Base-by-base conservation (phyloP, 2,888 invertebrate genomes). In the Agrotis segetum region DNA sequence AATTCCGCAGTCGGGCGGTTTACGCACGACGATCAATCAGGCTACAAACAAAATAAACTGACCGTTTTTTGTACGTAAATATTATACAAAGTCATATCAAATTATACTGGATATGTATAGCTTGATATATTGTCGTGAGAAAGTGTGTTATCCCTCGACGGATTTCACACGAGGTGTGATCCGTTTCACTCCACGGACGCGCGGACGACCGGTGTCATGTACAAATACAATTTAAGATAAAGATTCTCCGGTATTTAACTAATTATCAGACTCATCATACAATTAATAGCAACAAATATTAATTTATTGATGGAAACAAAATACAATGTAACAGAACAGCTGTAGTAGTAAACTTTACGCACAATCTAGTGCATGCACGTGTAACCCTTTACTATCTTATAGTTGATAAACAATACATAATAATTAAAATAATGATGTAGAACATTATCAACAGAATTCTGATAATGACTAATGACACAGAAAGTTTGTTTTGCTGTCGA, bases 271-370 rank as follows among this genome's bases (percentile, higher is more conserved):
- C 56, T 56, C 3, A 34, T 19, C 19, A 34, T 56, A 19, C 34
- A 34, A 14, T 19, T n/a, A 56, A 34, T 34, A n/a, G 56, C 19
- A 56, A 14, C 6, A 34, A 56, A n/a, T 6, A 34, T 56, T 17
- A 14, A 34, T 14, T 40, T 19, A 56, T 56, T 34, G 6, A 17
- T 56, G n/a, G n/a, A 34, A 66, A 34, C 16, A 24, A 19, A 68
- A 29, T 69, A 78, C 66, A 73, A 55, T 78, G 65, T 79, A 77
- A 50, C 52, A 29, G 34, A 50, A 70, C 78, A 78, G 73, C 56
- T 68, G 56, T 59, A 13, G 50, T 55, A 29, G 44, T 69, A 64
- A 71, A 71, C 79, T 65, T 69, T 59, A 61, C 34, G 49, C 21
- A 60, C 58, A 55, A 53, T 71, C 55, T 61, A 53, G 56, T 7